phyloP scores from a whole-genome alignment of 2,113 vertebrate genomes.

The Pangasianodon hypophthalmus region DNA sequence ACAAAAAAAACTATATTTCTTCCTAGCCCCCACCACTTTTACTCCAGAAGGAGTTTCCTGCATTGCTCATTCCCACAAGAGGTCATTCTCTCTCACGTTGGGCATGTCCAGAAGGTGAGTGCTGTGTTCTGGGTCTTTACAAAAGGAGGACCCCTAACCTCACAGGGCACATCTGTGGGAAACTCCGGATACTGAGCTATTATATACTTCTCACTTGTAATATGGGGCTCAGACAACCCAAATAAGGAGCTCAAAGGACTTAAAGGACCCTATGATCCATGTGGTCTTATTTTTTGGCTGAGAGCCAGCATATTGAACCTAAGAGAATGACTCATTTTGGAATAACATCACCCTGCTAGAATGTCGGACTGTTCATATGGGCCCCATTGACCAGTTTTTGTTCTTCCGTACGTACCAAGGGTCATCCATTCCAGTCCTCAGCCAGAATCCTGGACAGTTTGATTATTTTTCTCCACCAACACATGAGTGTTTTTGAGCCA shows the following conservation, averaged over 20 bases:
- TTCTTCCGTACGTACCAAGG: neutral
- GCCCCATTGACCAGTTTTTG: neutral
- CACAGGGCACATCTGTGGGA: conserved; percentile 55
- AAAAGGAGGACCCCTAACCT: conserved; percentile 68
- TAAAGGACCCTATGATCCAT: conserved; percentile 49
- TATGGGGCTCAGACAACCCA: conserved; percentile 57
- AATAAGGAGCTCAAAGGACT: conserved; percentile 53
- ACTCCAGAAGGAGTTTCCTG: conserved; percentile 26
- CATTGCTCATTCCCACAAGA: conserved; percentile 47
- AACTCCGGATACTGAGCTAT: conserved; percentile 68
- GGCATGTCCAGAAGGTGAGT: conserved; percentile 55
- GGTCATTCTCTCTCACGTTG: conserved; percentile 42
- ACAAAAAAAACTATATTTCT: conserved; percentile 28
- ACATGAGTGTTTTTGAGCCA: neutral
- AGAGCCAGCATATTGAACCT: conserved; percentile 16
- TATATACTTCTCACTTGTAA: conserved; percentile 67
- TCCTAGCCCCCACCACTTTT: conserved; percentile 4
- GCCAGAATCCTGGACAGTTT: neutral
- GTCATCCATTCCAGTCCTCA: neutral
- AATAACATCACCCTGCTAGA: conserved; percentile 17
- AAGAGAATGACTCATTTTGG: conserved; percentile 2
- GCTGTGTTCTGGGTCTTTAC: conserved; percentile 56
- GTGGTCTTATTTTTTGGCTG: neutral
- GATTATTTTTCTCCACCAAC: neutral
- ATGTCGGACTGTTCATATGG: neutral